phyloP scores from a whole-genome alignment of 2,797 vertebrate species.

The Catamblyrhynchus diadema region DNA sequence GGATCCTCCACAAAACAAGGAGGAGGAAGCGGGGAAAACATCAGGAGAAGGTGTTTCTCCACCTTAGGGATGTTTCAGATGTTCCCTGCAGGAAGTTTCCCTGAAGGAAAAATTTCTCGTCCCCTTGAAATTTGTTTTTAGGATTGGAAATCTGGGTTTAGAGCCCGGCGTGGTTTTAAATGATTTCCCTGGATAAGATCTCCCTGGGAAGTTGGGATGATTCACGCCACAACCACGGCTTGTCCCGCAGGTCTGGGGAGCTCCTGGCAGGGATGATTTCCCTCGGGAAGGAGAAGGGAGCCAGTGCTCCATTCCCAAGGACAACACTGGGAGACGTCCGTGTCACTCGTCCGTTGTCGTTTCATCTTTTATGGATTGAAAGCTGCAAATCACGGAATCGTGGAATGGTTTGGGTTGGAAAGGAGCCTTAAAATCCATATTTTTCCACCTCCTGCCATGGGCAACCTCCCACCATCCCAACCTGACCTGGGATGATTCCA shows the following conservation, averaged over 20 bases:
- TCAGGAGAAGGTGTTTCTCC: no score
- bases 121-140: no score
- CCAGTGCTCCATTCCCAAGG: accelerated
- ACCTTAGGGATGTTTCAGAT: no score
- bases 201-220: not conserved
- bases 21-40: no score
- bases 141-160: not conserved
- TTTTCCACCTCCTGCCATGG: not conserved
- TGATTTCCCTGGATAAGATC: not conserved
- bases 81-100: no score
- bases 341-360: accelerated
- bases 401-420: not conserved
- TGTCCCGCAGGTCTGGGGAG: not conserved
- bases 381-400: accelerated
- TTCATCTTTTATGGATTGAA: accelerated
- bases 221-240: accelerated
- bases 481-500: not conserved
- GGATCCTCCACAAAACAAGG: no score
- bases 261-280: not conserved
- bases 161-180: not conserved
- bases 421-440: not conserved
- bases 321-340: accelerated
- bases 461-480: not conserved
- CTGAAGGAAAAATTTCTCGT: no score
- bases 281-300: not conserved